phyloP scores from a whole-genome alignment of 2,888 invertebrate genomes.

The Hyppa rectilinea region DNA sequence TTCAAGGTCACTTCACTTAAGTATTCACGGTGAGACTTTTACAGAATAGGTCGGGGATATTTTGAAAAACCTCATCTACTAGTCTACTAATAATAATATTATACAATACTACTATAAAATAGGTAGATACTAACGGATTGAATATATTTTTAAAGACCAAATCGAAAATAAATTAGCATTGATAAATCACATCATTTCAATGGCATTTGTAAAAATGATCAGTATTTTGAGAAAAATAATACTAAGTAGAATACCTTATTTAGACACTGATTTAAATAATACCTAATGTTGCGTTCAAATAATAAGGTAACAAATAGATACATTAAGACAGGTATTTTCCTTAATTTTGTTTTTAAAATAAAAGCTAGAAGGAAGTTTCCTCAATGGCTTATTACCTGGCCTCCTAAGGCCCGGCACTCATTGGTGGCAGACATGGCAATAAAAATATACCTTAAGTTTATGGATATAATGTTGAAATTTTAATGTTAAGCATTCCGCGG shows the following conservation, averaged over 20 bases:
- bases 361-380: constrained; percentile 36
- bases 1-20: no score
- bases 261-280: neutral
- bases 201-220: neutral
- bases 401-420: no score
- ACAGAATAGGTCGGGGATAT: no score
- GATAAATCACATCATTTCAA: constrained; percentile 12
- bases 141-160: constrained; percentile 10
- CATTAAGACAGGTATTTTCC: neutral
- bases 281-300: neutral
- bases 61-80: neutral
- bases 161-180: constrained; percentile 13
- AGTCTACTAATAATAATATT: no score
- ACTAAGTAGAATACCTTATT: neutral
- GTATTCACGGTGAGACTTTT: no score
- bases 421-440: no score
- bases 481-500: no score
- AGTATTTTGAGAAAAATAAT: neutral
- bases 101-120: no score
- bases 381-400: constrained; percentile 24
- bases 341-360: constrained; percentile 3
- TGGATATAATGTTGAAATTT: no score
- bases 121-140: neutral
- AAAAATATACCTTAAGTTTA: no score
- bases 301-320: neutral